phyloP scores from a whole-genome alignment of 2,113 vertebrate species.

The Galeopterus variegatus region DNA sequence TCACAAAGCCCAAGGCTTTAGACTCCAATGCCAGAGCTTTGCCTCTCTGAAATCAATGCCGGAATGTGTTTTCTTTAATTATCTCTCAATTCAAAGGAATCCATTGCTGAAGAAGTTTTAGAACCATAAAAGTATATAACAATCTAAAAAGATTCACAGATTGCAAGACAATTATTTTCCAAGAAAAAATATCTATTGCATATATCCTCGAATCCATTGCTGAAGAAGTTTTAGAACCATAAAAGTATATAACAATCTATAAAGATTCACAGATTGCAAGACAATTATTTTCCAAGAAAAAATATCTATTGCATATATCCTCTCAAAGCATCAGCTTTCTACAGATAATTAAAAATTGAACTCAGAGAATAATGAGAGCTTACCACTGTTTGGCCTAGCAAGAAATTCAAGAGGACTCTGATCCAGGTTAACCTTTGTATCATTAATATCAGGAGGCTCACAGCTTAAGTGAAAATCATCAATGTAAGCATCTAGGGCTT shows the following conservation, averaged over 20 bases:
- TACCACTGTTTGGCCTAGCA: constrained; percentile 79
- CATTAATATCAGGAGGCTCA: constrained; percentile 49
- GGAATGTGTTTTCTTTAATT: not conserved
- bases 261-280: constrained; percentile 6
- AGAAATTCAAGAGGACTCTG: constrained; percentile 70
- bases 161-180: constrained; percentile 45
- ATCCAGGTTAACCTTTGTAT: constrained; percentile 62
- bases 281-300: constrained; percentile 57
- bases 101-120: not conserved
- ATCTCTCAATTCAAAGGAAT: constrained; percentile 7
- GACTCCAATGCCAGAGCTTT: not conserved
- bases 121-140: not conserved
- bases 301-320: not conserved
- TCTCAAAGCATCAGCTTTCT: constrained; percentile 19
- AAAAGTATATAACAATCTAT: constrained; percentile 21
- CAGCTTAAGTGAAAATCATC: constrained; percentile 76
- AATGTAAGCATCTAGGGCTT: constrained; percentile 81
- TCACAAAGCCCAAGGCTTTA: not conserved
- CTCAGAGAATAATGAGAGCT: constrained; percentile 68
- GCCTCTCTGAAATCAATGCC: constrained; percentile 24
- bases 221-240: not conserved
- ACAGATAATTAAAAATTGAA: constrained; percentile 63
- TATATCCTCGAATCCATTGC: not conserved
- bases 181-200: not conserved
- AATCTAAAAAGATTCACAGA: constrained; percentile 39